These are phyloP conservation scores for Acanthopagrus latus DNA, from an alignment of 2,797 vertebrate species.

Conservation along the genomic window DNA sequence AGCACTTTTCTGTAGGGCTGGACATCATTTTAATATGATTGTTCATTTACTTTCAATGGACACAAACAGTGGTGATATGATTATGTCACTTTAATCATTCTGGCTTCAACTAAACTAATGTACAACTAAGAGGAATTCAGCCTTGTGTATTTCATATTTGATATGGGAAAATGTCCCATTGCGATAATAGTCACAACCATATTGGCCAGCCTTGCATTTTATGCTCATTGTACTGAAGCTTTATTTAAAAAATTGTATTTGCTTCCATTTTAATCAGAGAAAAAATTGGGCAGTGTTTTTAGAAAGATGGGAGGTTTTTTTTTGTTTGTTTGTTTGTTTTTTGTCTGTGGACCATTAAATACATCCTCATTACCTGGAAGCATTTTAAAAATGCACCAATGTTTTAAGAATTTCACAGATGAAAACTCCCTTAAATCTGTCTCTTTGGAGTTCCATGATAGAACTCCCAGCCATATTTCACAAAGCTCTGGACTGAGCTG, in stretches of 20 bases:
- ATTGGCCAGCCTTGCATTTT: constrained; percentile 19
- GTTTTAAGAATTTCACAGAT: constrained; percentile 45
- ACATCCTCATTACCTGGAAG: constrained; percentile 6
- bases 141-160: not conserved
- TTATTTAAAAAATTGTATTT: constrained; percentile 8
- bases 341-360: constrained; percentile 45
- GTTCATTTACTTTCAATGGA: constrained; percentile 10
- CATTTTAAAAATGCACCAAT: constrained; percentile 1
- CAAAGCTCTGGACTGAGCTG: constrained; percentile 45
- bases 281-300: constrained; percentile 24
- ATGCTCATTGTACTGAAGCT: constrained; percentile 12
- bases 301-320: constrained; percentile 5
- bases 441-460: constrained; percentile 12
- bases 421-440: constrained; percentile 49
- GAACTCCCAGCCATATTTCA: constrained; percentile 36
- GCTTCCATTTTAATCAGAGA: constrained; percentile 15
- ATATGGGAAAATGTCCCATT: not conserved
- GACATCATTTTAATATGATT: constrained; percentile 9
- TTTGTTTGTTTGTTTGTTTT: constrained; percentile 2
- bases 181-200: constrained; percentile 3
- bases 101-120: not conserved
- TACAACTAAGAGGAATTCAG: not conserved
- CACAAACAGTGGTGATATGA: not conserved
- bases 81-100: not conserved
- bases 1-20: constrained; percentile 30